Conservation (phyloP, 2,113 vertebrate genomes). For the Diglossa brunneiventris region DNA sequence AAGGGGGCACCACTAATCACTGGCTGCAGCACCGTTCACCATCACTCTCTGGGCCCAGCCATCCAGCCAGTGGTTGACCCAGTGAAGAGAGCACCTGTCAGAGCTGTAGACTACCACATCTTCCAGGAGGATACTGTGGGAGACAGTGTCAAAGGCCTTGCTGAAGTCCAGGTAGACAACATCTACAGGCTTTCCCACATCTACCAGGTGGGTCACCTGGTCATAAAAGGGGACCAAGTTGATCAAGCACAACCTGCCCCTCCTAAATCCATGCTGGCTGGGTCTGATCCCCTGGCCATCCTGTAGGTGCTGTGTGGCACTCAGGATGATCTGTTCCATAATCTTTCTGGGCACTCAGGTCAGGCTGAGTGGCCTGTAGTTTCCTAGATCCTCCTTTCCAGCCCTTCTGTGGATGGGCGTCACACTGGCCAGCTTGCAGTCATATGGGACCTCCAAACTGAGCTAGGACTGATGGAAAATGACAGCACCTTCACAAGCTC, state of each 20-base stretch:
- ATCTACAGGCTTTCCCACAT: not conserved
- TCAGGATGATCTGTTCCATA: not conserved
- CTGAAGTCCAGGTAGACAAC: not conserved
- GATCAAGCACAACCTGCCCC: not conserved
- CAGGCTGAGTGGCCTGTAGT: not conserved
- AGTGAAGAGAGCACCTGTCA: not conserved
- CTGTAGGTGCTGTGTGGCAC: not conserved
- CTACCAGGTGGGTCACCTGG: not conserved
- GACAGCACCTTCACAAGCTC: not conserved
- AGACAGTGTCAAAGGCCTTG: not conserved
- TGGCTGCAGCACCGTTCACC: rapidly evolving
- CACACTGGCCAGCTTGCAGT: not conserved
- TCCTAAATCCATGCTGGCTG: not conserved
- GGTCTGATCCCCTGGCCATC: not conserved
- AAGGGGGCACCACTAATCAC: not conserved
- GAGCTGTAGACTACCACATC: not conserved
- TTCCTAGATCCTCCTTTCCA: not conserved
- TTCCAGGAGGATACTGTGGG: not conserved
- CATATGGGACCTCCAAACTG: not conserved
- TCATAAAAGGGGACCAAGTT: not conserved
- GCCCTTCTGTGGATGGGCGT: not conserved
- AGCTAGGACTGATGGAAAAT: not conserved
- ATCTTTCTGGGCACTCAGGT: not conserved
- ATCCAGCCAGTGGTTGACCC: not conserved
- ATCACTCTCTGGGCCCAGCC: not conserved